Evolutionary conservation across 2,797 vertebrate species (phyloP), one percentile per base, ranked within the genome.

Genomic region (Ctenopoma multispine): DNA sequence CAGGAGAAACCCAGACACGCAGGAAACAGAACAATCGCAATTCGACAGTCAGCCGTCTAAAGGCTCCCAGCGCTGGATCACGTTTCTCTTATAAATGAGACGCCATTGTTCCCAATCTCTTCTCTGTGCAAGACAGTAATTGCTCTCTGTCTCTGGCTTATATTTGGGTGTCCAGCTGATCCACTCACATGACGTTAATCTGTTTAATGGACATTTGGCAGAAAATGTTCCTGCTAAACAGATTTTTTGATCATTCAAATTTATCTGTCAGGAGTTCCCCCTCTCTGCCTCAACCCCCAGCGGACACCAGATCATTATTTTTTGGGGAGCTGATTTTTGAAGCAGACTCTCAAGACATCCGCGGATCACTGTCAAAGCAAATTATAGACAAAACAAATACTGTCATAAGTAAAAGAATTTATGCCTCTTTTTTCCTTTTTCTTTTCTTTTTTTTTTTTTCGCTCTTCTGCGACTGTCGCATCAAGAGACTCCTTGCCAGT

Each of bases 91-190:
- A 72, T 89, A 90, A 92, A 91, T 80, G 89, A 90, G 87, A 72
- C 74, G 31, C 83, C 86, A 92, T 93, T 93, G 91, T 93, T 89
- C 87, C 83, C 82, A 81, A 82, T 86, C 87, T 83, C 77, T 80
- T 83, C 46, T 69, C 83, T 84, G 83, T 84, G 83, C 72, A 81
- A 71, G 75, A 85, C 87, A 82, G 82, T 91, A 85, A 90, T 90
- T 89, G 87, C 89, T 88, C 76, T 79, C 82, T 65, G 74, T 90
- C 78, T 84, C 87, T 88, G 86, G 81, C 88, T 91, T 88, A 87
- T 89, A 86, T 91, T 90, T 90, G 84, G 85, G 82, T 85, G 88
- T 91, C 87, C 91, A 89, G 90, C 86, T 91, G 90, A 92, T 92
- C 82, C 86, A 77, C 89, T 90, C 90, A 85, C 89, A 92, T 90